Percentiles rank a stretch among this genome's conserved stretches.
Evolutionary conservation across 2,113 vertebrate genomes (phyloP).

Genomic region (Cyanoramphus novaezelandiae): DNA sequence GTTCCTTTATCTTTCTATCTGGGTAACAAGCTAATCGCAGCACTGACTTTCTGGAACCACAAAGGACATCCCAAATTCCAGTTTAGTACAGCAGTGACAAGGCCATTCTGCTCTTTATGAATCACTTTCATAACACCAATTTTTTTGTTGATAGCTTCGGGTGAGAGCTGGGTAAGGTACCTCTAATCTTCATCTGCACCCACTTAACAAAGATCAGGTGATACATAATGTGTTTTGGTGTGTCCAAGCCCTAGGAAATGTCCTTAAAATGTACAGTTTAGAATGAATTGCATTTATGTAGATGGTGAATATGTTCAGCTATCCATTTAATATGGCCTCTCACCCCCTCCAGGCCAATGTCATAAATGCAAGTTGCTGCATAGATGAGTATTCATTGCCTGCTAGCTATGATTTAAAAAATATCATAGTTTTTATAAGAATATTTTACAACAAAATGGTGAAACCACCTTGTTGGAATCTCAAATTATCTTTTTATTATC

Average conservation of each 20-base stretch:
- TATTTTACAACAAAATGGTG: not conserved
- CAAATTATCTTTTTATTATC: constrained; percentile 11
- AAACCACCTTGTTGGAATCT: constrained; percentile 41
- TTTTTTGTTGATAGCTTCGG: not conserved
- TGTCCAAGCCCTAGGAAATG: not conserved
- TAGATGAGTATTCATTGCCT: not conserved
- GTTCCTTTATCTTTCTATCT: not conserved
- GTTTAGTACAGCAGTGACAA: not conserved
- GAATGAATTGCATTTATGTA: not conserved
- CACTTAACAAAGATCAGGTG: not conserved
- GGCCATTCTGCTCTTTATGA: not conserved
- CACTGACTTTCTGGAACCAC: not conserved
- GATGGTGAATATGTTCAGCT: not conserved
- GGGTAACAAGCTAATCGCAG: not conserved
- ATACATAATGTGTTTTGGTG: not conserved
- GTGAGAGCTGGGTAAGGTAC: not conserved
- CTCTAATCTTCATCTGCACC: not conserved
- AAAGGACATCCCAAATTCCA: not conserved
- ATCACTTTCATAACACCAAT: not conserved
- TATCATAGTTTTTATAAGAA: not conserved
- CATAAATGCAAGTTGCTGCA: not conserved
- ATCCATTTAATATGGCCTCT: not conserved
- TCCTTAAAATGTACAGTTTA: not conserved
- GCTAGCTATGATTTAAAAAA: not conserved
- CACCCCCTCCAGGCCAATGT: not conserved